Evolutionary conservation across 2,113 vertebrate species (phyloP), one percentile per base, ranked within the genome.

Genomic region (Pelvicachromis taeniatus): DNA sequence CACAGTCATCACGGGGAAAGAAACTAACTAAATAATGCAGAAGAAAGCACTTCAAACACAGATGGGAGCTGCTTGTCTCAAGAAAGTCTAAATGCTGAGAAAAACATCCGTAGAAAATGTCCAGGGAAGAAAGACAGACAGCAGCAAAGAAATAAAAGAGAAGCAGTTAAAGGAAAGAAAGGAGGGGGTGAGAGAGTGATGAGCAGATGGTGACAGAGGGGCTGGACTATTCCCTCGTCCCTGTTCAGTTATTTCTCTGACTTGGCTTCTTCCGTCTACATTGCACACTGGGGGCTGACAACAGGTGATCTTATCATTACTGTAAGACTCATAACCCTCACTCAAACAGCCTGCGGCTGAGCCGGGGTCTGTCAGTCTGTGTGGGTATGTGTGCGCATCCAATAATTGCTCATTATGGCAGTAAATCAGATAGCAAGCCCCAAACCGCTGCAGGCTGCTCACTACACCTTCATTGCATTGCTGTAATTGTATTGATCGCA

Each of bases 381-480:
- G 78, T 23, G 85, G 16, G 21, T 70, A 12, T 77, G 61, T 68
- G 82, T 55, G 16, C 42, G 78, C 48, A 78, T 86, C 85, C 89
- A 91, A 93, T 93, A 93, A 90, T 84, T 85, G 77, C 90, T 93
- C 91, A 93, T 94, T 94, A 92, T 35, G 6, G 56, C 35, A 29
- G 77, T 89, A 91, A 93, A 94, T 94, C 92, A 90, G 92, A 91
- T 91, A 91, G 92, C 89, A 93, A 95, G 88, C 78, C 89, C 87
- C 84, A 87, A 87, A 83, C 81, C 13, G 42, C 92, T 77, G 88
- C 65, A 38, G 91, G 92, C 88, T 65, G 91, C 87, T 90, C 88
- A 48, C 80, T 82, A 79, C 84, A 79, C 92, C 83, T 85, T 85
- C 88, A 86, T 80, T 42, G 59, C 48, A 68, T 77, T 56, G 83